Conservation (phyloP, 2,888 invertebrate species). For the Stomorhina lunata region DNA sequence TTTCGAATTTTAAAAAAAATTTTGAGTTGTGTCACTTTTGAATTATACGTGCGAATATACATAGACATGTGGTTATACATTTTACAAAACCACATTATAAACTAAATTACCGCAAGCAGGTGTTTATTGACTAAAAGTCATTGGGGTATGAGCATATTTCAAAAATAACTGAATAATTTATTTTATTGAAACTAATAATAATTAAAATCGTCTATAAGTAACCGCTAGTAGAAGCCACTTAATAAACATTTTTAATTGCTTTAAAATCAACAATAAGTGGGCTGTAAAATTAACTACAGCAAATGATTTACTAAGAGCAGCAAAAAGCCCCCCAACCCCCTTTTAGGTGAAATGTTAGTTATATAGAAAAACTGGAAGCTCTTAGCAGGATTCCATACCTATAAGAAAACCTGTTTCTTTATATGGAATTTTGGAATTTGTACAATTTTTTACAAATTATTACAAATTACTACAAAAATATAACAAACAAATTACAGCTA, state of each 20-base stretch:
- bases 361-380: not conserved
- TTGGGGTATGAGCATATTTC: too few relatives aligned
- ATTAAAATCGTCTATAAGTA: not conserved
- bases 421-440: not conserved
- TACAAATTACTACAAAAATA: too few relatives aligned
- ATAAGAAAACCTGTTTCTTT: not conserved
- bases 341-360: not conserved
- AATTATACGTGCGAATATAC: not conserved
- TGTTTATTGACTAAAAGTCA: not conserved
- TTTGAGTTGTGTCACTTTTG: too few relatives aligned
- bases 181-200: not conserved
- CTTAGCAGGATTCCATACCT: not conserved
- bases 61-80: not conserved
- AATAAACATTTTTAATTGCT: constrained; percentile 13
- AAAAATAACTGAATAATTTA: not conserved
- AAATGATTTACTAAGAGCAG: not conserved
- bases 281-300: not conserved
- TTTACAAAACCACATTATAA: constrained; percentile 2
- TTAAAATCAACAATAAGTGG: not conserved
- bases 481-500: too few relatives aligned
- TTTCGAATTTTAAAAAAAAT: too few relatives aligned
- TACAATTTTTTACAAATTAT: not conserved
- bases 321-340: not conserved
- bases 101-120: constrained; percentile 1
- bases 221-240: not conserved